A percentile compares a stretch with the other conserved stretches of the same genome.
These are phyloP conservation scores for Ecliptopera silaceata DNA, from an alignment of 2,888 invertebrate genomes.

Conservation along the genomic window DNA sequence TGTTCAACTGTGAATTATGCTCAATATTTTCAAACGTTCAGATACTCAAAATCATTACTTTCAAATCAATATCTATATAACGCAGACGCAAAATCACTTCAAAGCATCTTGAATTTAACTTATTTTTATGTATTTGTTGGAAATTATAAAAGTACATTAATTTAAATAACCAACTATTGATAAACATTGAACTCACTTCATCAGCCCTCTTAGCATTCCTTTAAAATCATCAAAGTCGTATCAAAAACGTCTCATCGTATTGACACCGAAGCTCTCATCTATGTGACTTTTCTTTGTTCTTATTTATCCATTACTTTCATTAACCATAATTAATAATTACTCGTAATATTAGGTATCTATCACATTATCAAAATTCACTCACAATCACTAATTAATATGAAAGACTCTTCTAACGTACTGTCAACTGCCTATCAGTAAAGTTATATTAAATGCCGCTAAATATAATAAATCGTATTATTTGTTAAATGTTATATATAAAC, in stretches of 20 bases:
- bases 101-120: conserved; percentile 11
- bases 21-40: conserved; percentile 62
- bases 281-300: conserved; percentile 21
- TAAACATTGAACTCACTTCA: conserved; percentile 22
- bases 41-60: conserved; percentile 42
- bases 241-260: conserved; percentile 1
- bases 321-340: conserved; percentile 26
- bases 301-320: conserved; percentile 21
- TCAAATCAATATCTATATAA: conserved; percentile 33
- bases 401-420: conserved; percentile 49
- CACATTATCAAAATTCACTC: conserved; percentile 31
- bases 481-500: conserved; percentile 72
- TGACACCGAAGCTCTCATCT: conserved; percentile 13
- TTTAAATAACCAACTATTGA: conserved; percentile 22
- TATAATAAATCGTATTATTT: conserved; percentile 63
- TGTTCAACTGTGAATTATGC: conserved; percentile 75
- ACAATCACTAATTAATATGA: conserved; percentile 30
- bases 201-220: conserved; percentile 31
- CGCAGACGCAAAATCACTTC: conserved; percentile 14
- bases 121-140: conserved; percentile 5
- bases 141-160: conserved; percentile 22
- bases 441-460: conserved; percentile 62
- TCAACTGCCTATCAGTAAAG: conserved; percentile 69
- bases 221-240: conserved; percentile 11
- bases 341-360: conserved; percentile 17